Base-by-base conservation (phyloP, 1,140 invertebrate species). In the Leptoteleia sp. region DNA sequence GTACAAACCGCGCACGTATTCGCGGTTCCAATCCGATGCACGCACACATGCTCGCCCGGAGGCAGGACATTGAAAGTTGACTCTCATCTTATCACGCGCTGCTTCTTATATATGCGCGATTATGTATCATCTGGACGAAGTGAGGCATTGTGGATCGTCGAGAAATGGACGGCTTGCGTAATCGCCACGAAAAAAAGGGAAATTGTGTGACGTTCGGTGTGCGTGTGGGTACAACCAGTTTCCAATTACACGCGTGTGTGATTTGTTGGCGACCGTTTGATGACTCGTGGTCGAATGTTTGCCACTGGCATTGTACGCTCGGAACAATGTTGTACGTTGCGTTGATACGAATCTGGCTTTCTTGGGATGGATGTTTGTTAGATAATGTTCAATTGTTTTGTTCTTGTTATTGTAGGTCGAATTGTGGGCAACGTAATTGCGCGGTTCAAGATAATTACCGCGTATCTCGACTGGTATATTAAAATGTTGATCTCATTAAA, bases 1-100 rank as follows among this genome's bases (percentile, higher is more conserved):
- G 76, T 67, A 80, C 76, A 78, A n/a, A 64, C 76, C 55, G 76
- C 70, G 57, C 33, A 45, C 67, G 77, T 82, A 71, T 75, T 73
- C 29, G 47, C 42, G 16, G 29, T 70, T 65, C 50, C 22, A 79
- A 67, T 62, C 47, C 54, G 40, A 55, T 38, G 54, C 57, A 62
- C 64, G 57, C 48, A 55, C 50, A 65, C 62, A 35, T 7, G 55
- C 47, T 19, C 38, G 11, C 5, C 9, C 38, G 11, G 8, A 33
- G 62, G 48, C 54, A 71, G 75, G 54, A 78, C 68, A 79, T 79
- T 73, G 62, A 72, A 73, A 72, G 59, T 70, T 64, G 59, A 64
- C 57, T 76, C 65, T 76, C 65, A 65, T 76, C 65, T 76, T 76
- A 70, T 76, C 65, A 67, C 35, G 40, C 42, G 64, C 62, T 57